Evolutionary conservation across 1,140 invertebrate species (phyloP).

Genomic region (Holotrichia oblita): DNA sequence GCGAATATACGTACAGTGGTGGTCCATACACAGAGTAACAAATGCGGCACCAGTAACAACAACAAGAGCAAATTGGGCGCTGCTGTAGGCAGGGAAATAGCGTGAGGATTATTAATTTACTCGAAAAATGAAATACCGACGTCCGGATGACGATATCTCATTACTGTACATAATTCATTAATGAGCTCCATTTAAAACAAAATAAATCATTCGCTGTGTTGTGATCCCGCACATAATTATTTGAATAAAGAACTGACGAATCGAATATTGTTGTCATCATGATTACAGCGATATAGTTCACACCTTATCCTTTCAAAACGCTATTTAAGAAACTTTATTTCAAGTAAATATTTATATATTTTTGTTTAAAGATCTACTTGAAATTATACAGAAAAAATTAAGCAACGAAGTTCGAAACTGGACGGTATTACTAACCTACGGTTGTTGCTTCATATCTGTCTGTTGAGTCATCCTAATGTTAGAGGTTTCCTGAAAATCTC

Average conservation of each 20-base stretch:
- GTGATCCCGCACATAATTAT: neutral
- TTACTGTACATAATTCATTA: slow-evolving; percentile 42
- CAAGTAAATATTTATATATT: too few relatives aligned
- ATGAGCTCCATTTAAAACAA: slow-evolving; percentile 39
- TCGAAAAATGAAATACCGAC: slow-evolving; percentile 46
- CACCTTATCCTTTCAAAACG: neutral
- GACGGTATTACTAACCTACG: too few relatives aligned
- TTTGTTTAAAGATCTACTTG: too few relatives aligned
- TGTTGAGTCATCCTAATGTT: too few relatives aligned
- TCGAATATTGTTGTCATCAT: neutral
- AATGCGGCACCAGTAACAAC: slow-evolving; percentile 17
- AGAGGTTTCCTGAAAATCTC: too few relatives aligned
- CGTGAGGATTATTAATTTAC: slow-evolving; percentile 38
- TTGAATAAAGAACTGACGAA: neutral
- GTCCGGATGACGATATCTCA: slow-evolving; percentile 38
- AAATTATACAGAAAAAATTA: too few relatives aligned
- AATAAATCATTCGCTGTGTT: slow-evolving; percentile 39
- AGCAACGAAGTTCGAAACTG: too few relatives aligned
- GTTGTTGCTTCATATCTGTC: too few relatives aligned
- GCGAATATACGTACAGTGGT: neutral
- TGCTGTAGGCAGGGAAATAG: neutral
- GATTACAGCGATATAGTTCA: neutral
- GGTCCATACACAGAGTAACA: slow-evolving; percentile 7
- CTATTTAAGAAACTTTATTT: too few relatives aligned
- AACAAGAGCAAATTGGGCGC: slow-evolving; percentile 25